Evolutionary conservation across 2,888 invertebrate genomes (phyloP).

Genomic region (Pammene fasciana): DNA sequence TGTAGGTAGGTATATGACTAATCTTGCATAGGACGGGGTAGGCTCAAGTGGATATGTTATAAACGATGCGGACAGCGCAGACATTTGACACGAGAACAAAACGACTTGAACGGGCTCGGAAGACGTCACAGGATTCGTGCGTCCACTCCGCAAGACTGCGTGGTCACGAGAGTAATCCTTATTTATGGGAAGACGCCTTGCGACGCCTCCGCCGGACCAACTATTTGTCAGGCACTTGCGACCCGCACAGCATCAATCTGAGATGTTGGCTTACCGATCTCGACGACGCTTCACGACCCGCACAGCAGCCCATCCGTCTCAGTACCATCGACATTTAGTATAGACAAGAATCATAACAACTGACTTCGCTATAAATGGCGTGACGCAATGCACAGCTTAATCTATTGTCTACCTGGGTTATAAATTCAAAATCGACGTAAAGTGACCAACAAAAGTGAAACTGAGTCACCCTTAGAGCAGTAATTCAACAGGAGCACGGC

Average conservation of each 20-base stretch:
- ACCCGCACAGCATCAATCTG: conserved; percentile 74
- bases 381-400: conserved; percentile 52
- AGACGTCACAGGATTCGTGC: conserved; percentile 62
- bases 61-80: conserved; percentile 61
- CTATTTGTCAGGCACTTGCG: conserved; percentile 75
- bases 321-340: conserved; percentile 52
- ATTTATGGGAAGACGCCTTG: conserved; percentile 81
- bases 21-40: conserved; percentile 28
- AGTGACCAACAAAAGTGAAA: conserved; percentile 77
- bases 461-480: conserved; percentile 65
- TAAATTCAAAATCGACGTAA: conserved; percentile 67
- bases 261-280: conserved; percentile 60
- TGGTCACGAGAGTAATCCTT: conserved; percentile 80
- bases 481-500: conserved; percentile 62
- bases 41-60: conserved; percentile 46
- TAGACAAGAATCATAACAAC: conserved; percentile 46
- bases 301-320: conserved; percentile 52
- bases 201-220: conserved; percentile 76
- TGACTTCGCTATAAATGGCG: conserved; percentile 57
- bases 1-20: background rate
- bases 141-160: conserved; percentile 75
- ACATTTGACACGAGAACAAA: conserved; percentile 62
- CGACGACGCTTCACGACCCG: conserved; percentile 32
- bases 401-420: conserved; percentile 60
- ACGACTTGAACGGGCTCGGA: conserved; percentile 55